Percentiles rank a stretch among this genome's conserved stretches.
These are phyloP conservation scores for Caenorhabditis becei DNA, from an alignment of 2,888 invertebrate species.

Conservation along the genomic window DNA sequence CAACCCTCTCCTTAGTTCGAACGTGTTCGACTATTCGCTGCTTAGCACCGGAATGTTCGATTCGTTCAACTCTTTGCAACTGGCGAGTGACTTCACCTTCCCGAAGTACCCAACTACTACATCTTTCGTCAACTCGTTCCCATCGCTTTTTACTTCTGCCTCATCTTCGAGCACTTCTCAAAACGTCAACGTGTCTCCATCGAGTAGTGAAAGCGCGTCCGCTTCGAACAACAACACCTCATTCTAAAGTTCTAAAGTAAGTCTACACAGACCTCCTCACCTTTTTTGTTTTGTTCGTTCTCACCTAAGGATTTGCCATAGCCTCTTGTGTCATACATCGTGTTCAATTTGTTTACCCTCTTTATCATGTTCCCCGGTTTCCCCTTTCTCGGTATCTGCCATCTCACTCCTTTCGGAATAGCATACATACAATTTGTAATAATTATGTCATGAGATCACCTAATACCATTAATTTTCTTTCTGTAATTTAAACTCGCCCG, in stretches of 20 bases:
- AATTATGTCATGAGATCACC: constrained; percentile 55
- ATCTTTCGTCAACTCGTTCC: constrained; percentile 65
- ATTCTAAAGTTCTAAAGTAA: constrained; percentile 37
- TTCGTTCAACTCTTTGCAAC: constrained; percentile 57
- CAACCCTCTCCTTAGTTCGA: constrained; percentile 27
- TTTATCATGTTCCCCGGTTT: constrained; percentile 4
- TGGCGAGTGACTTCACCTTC: constrained; percentile 49
- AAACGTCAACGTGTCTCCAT: constrained; percentile 8
- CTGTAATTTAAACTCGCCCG: constrained; percentile 58
- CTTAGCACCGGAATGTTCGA: constrained; percentile 60
- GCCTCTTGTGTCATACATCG: constrained; percentile 55
- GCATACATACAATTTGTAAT: constrained; percentile 49
- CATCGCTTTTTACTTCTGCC: constrained; percentile 55
- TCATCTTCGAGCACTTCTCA: constrained; percentile 13
- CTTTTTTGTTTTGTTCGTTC: constrained; percentile 48
- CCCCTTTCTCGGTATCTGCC: constrained; percentile 42
- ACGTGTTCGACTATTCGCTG: constrained; percentile 54
- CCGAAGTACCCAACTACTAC: constrained; percentile 65
- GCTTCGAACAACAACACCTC: constrained; percentile 49
- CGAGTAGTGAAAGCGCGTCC: constrained; percentile 37
- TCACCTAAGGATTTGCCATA: constrained; percentile 41
- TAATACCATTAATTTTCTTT: constrained; percentile 56
- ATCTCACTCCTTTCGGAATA: constrained; percentile 45
- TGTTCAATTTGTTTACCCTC: constrained; percentile 37
- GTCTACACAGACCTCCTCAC: constrained; percentile 24